Percentiles rank a stretch among this genome's conserved stretches.
Conservation (phyloP, 2,888 invertebrate species). For the Xylota sylvarum region DNA sequence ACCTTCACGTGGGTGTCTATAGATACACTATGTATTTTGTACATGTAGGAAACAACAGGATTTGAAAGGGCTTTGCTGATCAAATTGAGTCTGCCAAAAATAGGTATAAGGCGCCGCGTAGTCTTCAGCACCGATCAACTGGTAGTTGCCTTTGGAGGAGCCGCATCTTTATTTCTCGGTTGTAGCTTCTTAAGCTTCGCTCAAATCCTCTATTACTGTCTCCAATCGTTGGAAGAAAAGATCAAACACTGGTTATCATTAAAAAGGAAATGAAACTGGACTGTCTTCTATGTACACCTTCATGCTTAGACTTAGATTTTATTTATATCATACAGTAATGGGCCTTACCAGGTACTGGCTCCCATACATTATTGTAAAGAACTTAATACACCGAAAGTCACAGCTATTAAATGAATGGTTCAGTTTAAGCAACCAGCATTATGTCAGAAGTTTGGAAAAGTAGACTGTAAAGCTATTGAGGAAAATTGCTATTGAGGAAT, state of each 20-base stretch:
- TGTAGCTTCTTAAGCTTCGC: constrained; percentile 83
- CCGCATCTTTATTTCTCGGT: constrained; percentile 83
- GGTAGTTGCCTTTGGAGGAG: constrained; percentile 83
- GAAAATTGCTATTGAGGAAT: too few species aligned
- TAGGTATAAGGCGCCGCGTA: constrained; percentile 81
- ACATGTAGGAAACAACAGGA: constrained; percentile 78
- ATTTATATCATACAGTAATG: too few species aligned
- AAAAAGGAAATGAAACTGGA: too few species aligned
- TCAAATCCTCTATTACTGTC: constrained; percentile 68
- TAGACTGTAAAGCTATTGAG: too few species aligned
- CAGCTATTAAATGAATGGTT: too few species aligned
- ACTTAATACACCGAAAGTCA: too few species aligned
- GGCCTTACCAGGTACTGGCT: too few species aligned
- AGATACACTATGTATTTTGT: background rate
- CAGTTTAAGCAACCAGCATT: too few species aligned
- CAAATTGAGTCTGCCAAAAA: constrained; percentile 78
- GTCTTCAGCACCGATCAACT: constrained; percentile 83
- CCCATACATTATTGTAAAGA: too few species aligned
- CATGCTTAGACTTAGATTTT: too few species aligned
- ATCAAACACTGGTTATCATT: constrained; percentile 26
- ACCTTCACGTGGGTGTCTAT: background rate
- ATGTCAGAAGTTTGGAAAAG: too few species aligned
- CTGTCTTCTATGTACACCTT: too few species aligned
- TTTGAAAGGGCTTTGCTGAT: constrained; percentile 80
- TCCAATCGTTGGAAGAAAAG: constrained; percentile 41